These are phyloP conservation scores for Agriopis aurantiaria DNA, from an alignment of 2,888 invertebrate species.

Conservation along the genomic window DNA sequence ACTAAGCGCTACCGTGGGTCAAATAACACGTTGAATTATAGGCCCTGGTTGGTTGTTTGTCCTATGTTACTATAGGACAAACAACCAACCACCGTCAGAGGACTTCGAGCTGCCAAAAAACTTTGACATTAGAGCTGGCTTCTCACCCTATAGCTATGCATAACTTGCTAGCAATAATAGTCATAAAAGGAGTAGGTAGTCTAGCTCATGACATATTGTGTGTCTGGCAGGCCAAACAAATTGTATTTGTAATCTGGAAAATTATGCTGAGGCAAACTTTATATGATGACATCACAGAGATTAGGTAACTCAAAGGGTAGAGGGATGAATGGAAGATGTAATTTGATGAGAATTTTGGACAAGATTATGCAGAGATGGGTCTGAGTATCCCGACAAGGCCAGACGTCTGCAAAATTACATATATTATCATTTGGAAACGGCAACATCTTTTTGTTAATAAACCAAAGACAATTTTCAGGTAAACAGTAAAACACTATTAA, in stretches of 20 bases:
- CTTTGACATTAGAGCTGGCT: no score
- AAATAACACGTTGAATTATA: no score
- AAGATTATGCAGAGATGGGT: conserved; percentile 10
- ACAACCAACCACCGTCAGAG: no score
- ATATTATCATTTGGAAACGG: neutral
- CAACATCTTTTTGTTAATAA: neutral
- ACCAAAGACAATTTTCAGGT: neutral
- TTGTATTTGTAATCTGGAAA: conserved; percentile 30
- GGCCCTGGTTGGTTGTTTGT: no score
- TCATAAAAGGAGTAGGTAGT: neutral
- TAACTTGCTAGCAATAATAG: neutral
- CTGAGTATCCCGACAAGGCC: conserved; percentile 9
- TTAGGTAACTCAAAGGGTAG: conserved; percentile 31
- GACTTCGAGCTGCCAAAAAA: no score
- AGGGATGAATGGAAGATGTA: conserved; percentile 19
- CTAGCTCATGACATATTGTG: conserved; percentile 16
- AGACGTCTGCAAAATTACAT: conserved; percentile 18
- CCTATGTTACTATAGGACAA: no score
- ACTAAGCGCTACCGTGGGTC: no score
- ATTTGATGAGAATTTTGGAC: conserved; percentile 23
- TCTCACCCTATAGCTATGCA: no score
- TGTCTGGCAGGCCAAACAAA: conserved; percentile 25
- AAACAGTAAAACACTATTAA: neutral
- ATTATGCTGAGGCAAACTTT: conserved; percentile 22
- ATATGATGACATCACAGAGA: conserved; percentile 25